Conservation (phyloP, 2,888 invertebrate species). For the Rhogogaster chlorosoma region DNA sequence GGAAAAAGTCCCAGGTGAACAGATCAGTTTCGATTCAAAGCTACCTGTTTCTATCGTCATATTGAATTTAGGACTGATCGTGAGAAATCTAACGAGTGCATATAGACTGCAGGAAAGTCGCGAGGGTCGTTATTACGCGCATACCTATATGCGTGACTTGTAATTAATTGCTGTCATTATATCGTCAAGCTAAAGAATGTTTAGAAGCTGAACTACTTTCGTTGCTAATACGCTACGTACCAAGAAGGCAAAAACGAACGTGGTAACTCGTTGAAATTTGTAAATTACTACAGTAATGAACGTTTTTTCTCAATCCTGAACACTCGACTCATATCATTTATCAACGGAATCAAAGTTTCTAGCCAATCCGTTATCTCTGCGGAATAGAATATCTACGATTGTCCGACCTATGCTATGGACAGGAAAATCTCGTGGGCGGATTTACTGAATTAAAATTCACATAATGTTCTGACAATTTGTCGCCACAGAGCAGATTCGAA, state of each 20-base stretch:
- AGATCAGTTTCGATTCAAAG: background rate
- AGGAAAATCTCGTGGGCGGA: background rate
- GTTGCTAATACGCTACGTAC: slow-evolving; percentile 44
- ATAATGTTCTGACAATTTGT: slow-evolving; percentile 10
- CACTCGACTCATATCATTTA: background rate
- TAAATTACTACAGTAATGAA: background rate
- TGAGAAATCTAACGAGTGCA: background rate
- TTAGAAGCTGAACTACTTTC: slow-evolving; percentile 45
- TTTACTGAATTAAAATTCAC: background rate
- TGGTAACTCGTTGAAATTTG: background rate
- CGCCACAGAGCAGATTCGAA: background rate
- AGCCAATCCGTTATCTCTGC: background rate
- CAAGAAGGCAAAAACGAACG: slow-evolving; percentile 55
- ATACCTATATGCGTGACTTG: slow-evolving; percentile 47
- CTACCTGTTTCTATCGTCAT: background rate
- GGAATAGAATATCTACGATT: background rate
- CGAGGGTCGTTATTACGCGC: slow-evolving; percentile 33
- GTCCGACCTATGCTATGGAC: background rate
- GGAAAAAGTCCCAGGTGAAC: background rate
- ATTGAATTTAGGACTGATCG: background rate
- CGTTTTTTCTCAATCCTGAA: background rate
- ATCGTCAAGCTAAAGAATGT: slow-evolving; percentile 56
- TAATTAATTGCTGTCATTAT: slow-evolving; percentile 16
- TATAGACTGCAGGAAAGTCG: background rate
- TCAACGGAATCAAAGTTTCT: background rate